Evolutionary conservation across 2,797 vertebrate species (phyloP).

Genomic region (Lycodopsis pacificus): DNA sequence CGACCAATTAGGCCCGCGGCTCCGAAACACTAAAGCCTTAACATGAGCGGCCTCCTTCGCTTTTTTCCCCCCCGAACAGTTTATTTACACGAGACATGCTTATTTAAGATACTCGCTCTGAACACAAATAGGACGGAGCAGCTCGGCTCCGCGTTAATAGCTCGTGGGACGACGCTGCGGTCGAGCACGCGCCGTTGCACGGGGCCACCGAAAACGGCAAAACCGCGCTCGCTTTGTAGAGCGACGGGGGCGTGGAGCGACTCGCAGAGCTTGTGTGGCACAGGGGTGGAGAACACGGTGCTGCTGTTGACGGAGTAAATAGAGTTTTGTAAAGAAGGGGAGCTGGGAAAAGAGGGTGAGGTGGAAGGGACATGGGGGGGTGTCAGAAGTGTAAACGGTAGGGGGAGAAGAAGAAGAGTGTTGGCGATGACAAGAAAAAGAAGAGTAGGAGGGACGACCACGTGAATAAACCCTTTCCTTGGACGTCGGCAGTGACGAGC

Average conservation of each 20-base stretch:
- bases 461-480: not conserved
- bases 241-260: slow-evolving; percentile 58
- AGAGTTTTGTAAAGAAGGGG: slow-evolving; percentile 25
- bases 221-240: slow-evolving; percentile 63
- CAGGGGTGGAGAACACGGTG: slow-evolving; percentile 52
- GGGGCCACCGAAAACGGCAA: slow-evolving; percentile 43
- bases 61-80: slow-evolving; percentile 61
- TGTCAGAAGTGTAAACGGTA: not conserved
- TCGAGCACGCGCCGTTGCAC: slow-evolving; percentile 43
- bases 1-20: slow-evolving; percentile 80
- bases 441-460: not conserved
- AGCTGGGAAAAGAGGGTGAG: not conserved
- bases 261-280: slow-evolving; percentile 44
- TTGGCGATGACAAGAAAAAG: not conserved
- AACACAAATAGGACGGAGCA: slow-evolving; percentile 81
- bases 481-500: not conserved
- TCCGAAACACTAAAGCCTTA: slow-evolving; percentile 80
- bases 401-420: not conserved
- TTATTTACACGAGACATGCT: slow-evolving; percentile 85
- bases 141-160: slow-evolving; percentile 68
- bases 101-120: slow-evolving; percentile 82
- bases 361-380: not conserved
- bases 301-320: slow-evolving; percentile 64
- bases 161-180: slow-evolving; percentile 47
- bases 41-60: slow-evolving; percentile 67